Conservation (phyloP, 2,113 vertebrate species). For the Brachyhypopomus gauderio region DNA sequence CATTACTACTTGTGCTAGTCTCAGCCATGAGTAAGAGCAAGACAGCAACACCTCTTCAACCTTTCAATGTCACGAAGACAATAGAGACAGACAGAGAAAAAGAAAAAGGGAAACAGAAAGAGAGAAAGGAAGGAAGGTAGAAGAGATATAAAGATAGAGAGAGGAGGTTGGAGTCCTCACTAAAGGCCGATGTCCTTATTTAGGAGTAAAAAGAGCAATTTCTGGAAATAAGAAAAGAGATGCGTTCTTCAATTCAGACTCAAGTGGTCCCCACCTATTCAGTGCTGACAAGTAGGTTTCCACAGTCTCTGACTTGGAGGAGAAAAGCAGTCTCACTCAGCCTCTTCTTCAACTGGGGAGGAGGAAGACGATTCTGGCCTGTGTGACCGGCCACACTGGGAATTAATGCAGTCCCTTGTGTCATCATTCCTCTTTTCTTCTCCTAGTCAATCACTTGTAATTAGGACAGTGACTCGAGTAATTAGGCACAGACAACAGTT, state of each 20-base stretch:
- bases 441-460: slow-evolving; percentile 41
- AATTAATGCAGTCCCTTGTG: slow-evolving; percentile 39
- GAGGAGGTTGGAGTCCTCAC: background rate
- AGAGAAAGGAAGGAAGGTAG: background rate
- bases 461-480: slow-evolving; percentile 34
- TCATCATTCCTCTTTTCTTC: slow-evolving; percentile 11
- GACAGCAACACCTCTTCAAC: too few species aligned
- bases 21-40: background rate
- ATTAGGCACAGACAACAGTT: slow-evolving; percentile 13
- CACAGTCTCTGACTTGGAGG: background rate
- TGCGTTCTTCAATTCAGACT: background rate
- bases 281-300: slow-evolving; percentile 29
- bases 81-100: too few species aligned
- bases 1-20: background rate
- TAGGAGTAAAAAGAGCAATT: slow-evolving; percentile 12
- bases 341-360: slow-evolving; percentile 4
- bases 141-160: background rate
- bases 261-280: background rate
- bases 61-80: too few species aligned
- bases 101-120: background rate
- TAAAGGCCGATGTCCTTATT: slow-evolving; percentile 8
- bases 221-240: background rate
- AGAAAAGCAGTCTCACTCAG: background rate
- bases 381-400: slow-evolving; percentile 18
- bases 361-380: slow-evolving; percentile 28